phyloP scores from a whole-genome alignment of 2,113 vertebrate genomes.

The Gobiocypris rarus region DNA sequence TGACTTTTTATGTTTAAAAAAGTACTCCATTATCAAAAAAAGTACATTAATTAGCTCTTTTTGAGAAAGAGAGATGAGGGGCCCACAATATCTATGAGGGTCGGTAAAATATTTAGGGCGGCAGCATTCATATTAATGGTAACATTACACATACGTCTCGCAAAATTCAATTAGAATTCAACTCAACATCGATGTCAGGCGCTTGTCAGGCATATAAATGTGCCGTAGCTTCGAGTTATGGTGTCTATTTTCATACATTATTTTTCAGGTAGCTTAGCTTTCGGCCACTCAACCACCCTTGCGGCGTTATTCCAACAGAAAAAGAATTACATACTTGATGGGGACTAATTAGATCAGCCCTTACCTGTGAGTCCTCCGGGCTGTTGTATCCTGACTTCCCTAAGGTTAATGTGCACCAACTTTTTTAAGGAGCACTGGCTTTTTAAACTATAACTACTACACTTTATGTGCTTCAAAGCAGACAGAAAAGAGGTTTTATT shows the following conservation, averaged over 20 bases:
- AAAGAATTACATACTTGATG: constrained; percentile 80
- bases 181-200: constrained; percentile 78
- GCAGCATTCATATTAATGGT: constrained; percentile 82
- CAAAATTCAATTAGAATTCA: constrained; percentile 82
- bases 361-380: constrained; percentile 73
- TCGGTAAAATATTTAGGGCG: constrained; percentile 80
- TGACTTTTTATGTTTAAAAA: constrained; percentile 63
- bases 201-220: constrained; percentile 83
- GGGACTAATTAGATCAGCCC: constrained; percentile 79
- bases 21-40: constrained; percentile 71
- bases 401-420: constrained; percentile 60
- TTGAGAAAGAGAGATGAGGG: constrained; percentile 78
- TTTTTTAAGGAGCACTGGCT: constrained; percentile 58
- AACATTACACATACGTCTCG: constrained; percentile 82
- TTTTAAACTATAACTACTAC: background rate
- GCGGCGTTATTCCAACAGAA: constrained; percentile 76
- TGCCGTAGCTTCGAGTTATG: constrained; percentile 79
- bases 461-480: constrained; percentile 58
- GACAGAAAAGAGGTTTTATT: background rate
- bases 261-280: constrained; percentile 77
- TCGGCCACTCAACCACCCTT: constrained; percentile 73
- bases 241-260: constrained; percentile 79
- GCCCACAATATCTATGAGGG: constrained; percentile 76
- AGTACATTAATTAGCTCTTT: constrained; percentile 78
- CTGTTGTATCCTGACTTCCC: constrained; percentile 66